These are phyloP conservation scores for Ailuropoda melanoleuca DNA, from an alignment of 2,113 vertebrate genomes.

Conservation along the genomic window DNA sequence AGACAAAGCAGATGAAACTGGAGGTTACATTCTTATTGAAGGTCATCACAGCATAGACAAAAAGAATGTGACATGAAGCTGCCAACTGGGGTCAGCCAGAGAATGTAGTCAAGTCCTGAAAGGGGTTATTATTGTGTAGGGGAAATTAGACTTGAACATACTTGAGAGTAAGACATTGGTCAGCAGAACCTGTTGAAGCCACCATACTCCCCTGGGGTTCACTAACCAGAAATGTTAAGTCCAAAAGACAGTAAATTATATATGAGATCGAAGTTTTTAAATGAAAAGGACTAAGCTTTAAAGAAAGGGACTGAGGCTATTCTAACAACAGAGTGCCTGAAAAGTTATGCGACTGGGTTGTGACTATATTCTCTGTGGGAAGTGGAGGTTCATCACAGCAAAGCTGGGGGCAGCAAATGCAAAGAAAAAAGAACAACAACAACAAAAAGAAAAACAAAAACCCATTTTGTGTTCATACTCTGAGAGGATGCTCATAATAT, in stretches of 20 bases:
- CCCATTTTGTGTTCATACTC: not conserved
- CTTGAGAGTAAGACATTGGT: not conserved
- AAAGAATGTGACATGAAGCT: not conserved
- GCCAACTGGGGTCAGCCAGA: not conserved
- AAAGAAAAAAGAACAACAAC: not conserved
- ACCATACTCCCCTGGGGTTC: not conserved
- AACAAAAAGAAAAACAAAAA: not conserved
- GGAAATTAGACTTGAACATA: not conserved
- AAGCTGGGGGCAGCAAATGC: not conserved
- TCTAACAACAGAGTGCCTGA: not conserved
- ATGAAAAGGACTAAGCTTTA: not conserved
- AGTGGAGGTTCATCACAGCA: not conserved
- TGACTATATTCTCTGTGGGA: not conserved
- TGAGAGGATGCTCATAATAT: not conserved
- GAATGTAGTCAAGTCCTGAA: not conserved
- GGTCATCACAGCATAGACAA: not conserved
- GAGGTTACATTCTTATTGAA: not conserved
- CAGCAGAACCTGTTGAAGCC: not conserved
- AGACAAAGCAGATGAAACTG: not conserved
- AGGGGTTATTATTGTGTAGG: not conserved
- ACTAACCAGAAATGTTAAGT: not conserved
- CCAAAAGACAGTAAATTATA: not conserved
- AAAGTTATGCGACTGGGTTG: not conserved
- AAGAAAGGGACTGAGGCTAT: not conserved
- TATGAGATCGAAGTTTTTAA: not conserved